Base-by-base conservation (phyloP, 2,888 invertebrate genomes). In the Podotricha telesiphe region DNA sequence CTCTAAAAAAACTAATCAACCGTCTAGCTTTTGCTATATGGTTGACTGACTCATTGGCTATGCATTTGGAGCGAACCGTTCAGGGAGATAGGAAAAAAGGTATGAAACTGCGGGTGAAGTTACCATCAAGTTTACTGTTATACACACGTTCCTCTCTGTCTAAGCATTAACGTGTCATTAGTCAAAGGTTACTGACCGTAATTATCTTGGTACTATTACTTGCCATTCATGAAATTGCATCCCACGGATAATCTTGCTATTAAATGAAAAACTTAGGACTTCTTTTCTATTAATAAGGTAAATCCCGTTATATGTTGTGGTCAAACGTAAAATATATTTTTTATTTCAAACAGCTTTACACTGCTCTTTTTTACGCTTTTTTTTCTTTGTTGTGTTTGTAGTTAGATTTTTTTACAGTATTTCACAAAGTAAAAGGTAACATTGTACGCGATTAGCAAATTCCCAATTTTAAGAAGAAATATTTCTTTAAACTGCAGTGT, bases 71-170 rank as follows among this genome's bases (percentile, higher is more conserved):
- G 82, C 86, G 83, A 83, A 87, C 87, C 86, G 87, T 86, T 88
- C 83, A 85, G 85, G 85, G 80, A 86, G 87, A 87, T 89, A 88
- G 86, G 86, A 85, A 89, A 89, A 91, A 89, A 86, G 82, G 83
- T 81, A 85, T 84, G 82, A 83, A 89, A 86, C 84, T 86, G 85
- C 87, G 84, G 87, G 83, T 87, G 85, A 88, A 82, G 86, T 89
- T 89, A 91, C 91, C 89, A 89, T 83, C 79, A 80, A 28, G 76
- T 89, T 88, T 91, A 92, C 92, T 91, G 92, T 93, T 93, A 80
- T 82, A 79, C 79, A 82, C 85, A 72, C 86, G 83, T 82, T 85
- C 85, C 80, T 84, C 82, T 79, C 82, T 78, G 84, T 82, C 84
- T 87, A 82, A 83, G 82, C 84, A 89, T 88, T 89, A 90, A 84